phyloP scores from a whole-genome alignment of 2,888 invertebrate species.

The Campoplex capitator region DNA sequence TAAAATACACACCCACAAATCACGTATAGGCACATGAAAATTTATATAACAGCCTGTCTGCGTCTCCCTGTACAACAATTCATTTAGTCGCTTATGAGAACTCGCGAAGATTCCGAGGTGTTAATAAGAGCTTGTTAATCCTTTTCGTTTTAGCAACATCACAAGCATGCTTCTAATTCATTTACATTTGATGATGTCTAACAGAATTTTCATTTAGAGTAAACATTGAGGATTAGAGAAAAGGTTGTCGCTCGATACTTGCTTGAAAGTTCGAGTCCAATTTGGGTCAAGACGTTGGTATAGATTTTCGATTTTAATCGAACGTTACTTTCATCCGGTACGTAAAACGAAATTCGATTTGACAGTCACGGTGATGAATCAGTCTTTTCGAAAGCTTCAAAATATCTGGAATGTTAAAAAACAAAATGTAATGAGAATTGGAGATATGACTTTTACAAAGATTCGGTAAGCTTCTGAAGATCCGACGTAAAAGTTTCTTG shows the following conservation, averaged over 20 bases:
- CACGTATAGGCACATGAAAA: conserved; percentile 20
- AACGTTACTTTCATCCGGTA: neutral
- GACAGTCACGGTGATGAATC: neutral
- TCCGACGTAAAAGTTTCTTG: neutral
- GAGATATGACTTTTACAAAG: neutral
- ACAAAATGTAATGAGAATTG: neutral
- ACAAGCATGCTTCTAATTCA: neutral
- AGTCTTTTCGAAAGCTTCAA: neutral
- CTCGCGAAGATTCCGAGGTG: conserved; percentile 16
- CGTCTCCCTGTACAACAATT: neutral
- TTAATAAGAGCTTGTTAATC: conserved; percentile 20
- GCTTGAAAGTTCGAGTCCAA: neutral
- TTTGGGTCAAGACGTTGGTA: neutral
- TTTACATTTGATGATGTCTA: neutral
- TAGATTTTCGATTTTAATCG: neutral
- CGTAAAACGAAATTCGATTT: neutral
- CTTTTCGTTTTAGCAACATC: neutral
- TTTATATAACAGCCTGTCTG: neutral
- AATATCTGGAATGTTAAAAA: too few species aligned
- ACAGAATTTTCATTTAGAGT: neutral
- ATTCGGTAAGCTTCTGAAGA: neutral
- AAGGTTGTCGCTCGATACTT: neutral
- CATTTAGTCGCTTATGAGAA: neutral
- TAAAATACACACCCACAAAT: neutral
- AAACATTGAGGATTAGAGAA: neutral